Evolutionary conservation across 1,140 invertebrate genomes (phyloP).

Genomic region (Drosophila fuyamai): DNA sequence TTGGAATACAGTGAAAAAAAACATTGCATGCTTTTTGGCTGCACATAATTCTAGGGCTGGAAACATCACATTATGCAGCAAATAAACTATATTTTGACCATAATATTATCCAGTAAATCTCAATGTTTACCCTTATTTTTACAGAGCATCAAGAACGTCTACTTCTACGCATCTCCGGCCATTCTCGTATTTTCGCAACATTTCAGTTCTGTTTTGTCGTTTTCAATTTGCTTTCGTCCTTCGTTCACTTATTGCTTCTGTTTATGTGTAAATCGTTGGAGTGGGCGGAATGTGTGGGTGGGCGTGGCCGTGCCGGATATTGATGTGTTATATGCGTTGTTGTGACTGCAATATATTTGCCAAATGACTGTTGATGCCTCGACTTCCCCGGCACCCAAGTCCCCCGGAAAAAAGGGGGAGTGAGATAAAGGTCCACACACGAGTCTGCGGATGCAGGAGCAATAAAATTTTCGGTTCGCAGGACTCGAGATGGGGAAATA

Average conservation of each 20-base stretch:
- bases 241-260: slow-evolving; percentile 43
- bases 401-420: neutral
- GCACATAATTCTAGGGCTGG: too few species aligned
- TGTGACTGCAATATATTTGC: slow-evolving; percentile 57
- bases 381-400: neutral
- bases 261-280: slow-evolving; percentile 29
- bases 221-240: slow-evolving; percentile 63
- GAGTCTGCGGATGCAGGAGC: slow-evolving; percentile 44
- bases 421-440: slow-evolving; percentile 37
- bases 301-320: slow-evolving; percentile 35
- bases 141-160: neutral
- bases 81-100: too few species aligned
- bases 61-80: too few species aligned
- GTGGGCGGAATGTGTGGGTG: slow-evolving; percentile 14
- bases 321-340: slow-evolving; percentile 58
- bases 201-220: slow-evolving; percentile 69
- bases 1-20: too few species aligned
- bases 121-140: neutral
- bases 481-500: slow-evolving; percentile 68
- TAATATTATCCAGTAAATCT: too few species aligned
- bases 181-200: slow-evolving; percentile 23
- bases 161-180: neutral
- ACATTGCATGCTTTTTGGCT: too few species aligned
- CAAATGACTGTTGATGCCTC: slow-evolving; percentile 61
- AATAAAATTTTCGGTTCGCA: slow-evolving; percentile 66